Evolutionary conservation across 2,888 invertebrate genomes (phyloP).

Genomic region (Acanthopleura granulata): DNA sequence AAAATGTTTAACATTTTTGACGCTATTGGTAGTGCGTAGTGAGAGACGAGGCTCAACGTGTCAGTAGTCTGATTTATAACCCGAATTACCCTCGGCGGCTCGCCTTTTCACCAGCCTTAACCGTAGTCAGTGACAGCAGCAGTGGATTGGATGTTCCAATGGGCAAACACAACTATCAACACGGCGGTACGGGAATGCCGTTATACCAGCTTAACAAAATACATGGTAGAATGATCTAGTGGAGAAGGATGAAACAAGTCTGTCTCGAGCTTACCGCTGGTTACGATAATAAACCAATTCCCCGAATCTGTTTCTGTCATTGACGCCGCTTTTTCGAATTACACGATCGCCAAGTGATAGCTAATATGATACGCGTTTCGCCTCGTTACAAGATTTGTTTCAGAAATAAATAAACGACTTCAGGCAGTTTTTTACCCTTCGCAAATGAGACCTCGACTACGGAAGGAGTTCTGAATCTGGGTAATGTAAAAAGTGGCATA

Average conservation of each 20-base stretch:
- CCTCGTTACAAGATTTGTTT: constrained; percentile 11
- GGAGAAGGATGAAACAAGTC: constrained; percentile 1
- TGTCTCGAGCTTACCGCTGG: background rate
- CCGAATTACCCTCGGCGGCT: background rate
- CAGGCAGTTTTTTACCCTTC: background rate
- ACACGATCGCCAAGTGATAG: background rate
- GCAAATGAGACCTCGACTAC: background rate
- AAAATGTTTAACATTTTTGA: constrained; percentile 19
- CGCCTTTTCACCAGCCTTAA: background rate
- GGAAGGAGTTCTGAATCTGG: no score
- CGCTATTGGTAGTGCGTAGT: background rate
- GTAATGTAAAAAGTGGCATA: no score
- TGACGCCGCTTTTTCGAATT: constrained; percentile 5
- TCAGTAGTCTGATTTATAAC: constrained; percentile 11
- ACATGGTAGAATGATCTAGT: background rate
- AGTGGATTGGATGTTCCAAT: background rate
- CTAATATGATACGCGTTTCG: background rate
- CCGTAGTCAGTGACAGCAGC: background rate
- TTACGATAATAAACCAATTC: constrained; percentile 17
- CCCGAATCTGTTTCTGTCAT: constrained; percentile 8
- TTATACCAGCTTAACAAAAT: constrained; percentile 14
- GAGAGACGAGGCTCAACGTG: constrained; percentile 7
- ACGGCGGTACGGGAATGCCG: background rate
- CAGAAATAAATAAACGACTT: constrained; percentile 16
- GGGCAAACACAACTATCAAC: constrained; percentile 10